Conservation (phyloP, 2,797 vertebrate genomes). For the Odontamblyopus rebecca region DNA sequence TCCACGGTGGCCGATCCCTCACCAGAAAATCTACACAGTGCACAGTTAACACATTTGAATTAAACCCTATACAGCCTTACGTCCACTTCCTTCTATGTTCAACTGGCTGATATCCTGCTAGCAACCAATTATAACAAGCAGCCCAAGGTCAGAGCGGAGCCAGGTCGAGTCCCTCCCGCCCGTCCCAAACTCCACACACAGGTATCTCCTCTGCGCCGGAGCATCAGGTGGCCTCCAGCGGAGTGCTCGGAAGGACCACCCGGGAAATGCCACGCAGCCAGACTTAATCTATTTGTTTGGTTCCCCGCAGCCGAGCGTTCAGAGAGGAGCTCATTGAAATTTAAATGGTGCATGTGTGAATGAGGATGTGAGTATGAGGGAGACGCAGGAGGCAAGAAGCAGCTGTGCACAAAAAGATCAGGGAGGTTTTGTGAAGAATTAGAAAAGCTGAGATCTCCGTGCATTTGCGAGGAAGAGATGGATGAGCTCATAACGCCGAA, state of each 20-base stretch:
- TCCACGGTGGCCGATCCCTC: too few relatives aligned
- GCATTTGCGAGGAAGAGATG: constrained; percentile 42
- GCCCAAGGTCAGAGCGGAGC: neutral
- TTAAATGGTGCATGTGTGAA: constrained; percentile 38
- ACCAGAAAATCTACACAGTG: too few relatives aligned
- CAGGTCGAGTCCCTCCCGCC: neutral
- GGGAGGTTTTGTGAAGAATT: constrained; percentile 36
- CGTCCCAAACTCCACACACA: constrained; percentile 3
- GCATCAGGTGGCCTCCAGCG: constrained; percentile 58
- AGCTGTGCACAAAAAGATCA: constrained; percentile 19
- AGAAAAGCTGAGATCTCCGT: constrained; percentile 30
- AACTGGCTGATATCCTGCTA: too few relatives aligned
- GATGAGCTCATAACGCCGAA: constrained; percentile 35
- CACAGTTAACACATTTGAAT: too few relatives aligned
- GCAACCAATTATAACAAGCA: neutral
- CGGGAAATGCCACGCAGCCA: constrained; percentile 53
- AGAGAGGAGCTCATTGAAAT: constrained; percentile 44
- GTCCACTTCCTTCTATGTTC: neutral
- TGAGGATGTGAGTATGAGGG: neutral
- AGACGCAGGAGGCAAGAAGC: neutral
- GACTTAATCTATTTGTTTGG: constrained; percentile 60
- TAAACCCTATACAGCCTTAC: neutral
- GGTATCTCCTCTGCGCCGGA: constrained; percentile 31
- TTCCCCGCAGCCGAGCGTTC: constrained; percentile 23
- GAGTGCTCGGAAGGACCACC: constrained; percentile 45